phyloP scores from a whole-genome alignment of 2,113 vertebrate species.

The Crotophaga sulcirostris region DNA sequence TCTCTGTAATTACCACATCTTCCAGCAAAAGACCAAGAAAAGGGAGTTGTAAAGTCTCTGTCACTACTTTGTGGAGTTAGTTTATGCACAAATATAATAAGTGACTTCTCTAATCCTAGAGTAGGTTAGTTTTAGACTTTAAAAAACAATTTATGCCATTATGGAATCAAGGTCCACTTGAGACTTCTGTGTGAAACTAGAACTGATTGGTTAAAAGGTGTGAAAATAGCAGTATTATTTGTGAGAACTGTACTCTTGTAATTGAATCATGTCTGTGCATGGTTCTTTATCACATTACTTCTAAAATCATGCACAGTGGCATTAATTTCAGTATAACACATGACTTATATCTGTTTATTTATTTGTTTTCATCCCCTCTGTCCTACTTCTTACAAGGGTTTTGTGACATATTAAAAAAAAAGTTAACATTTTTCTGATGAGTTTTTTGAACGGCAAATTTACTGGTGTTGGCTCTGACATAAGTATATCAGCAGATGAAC shows the following conservation, averaged over 20 bases:
- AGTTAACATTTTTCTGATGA: neutral
- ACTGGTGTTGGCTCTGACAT: neutral
- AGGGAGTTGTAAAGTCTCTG: neutral
- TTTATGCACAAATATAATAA: neutral
- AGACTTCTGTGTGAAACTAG: neutral
- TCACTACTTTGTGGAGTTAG: neutral
- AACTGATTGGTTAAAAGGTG: constrained; percentile 1
- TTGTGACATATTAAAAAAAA: neutral
- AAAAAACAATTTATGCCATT: neutral
- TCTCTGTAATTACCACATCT: neutral
- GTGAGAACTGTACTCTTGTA: neutral
- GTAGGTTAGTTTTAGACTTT: neutral
- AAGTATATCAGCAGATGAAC: neutral
- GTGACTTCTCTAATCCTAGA: neutral
- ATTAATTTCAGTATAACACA: constrained; percentile 1
- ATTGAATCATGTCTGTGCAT: constrained; percentile 20
- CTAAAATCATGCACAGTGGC: neutral
- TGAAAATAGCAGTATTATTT: constrained; percentile 1
- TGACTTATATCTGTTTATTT: neutral
- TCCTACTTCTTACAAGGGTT: neutral
- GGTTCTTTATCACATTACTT: constrained; percentile 19
- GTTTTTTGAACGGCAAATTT: neutral
- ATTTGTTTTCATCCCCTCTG: neutral
- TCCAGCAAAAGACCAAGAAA: neutral
- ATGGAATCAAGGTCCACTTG: neutral